Conservation (phyloP, 2,797 vertebrate genomes). For the Notamacropus eugenii region DNA sequence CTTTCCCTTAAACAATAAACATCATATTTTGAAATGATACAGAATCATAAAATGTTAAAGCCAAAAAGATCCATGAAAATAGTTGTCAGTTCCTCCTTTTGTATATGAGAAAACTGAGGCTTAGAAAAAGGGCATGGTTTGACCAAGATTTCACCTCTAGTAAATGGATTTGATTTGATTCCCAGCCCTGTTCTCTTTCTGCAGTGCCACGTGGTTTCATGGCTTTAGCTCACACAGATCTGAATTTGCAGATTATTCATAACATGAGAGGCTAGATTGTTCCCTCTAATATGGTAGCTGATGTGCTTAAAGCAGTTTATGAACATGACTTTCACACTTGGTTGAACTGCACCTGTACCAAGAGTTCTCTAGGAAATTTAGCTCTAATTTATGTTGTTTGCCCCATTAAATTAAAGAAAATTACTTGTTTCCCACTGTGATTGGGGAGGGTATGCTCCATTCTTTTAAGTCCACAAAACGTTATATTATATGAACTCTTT, state of each 20-base stretch:
- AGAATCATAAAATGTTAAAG: background rate
- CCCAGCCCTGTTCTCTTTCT: background rate
- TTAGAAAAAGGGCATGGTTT: background rate
- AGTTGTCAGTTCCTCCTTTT: background rate
- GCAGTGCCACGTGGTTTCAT: background rate
- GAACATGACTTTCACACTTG: background rate
- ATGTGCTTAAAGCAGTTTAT: background rate
- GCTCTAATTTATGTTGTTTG: background rate
- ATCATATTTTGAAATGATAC: background rate
- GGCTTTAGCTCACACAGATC: background rate
- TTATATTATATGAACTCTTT: background rate
- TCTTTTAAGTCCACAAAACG: background rate
- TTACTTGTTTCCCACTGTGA: background rate
- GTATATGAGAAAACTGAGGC: background rate
- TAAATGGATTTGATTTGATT: background rate
- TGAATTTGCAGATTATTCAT: background rate
- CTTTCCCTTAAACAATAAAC: background rate
- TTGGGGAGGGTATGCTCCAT: background rate
- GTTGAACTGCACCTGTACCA: background rate
- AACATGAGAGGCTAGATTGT: background rate
- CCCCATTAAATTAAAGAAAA: background rate
- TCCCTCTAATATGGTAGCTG: background rate
- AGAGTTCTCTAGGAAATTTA: background rate
- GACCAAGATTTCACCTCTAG: background rate
- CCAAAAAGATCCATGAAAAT: background rate